A percentile compares a stretch with the other conserved stretches of the same genome.
phyloP scores from a whole-genome alignment of 2,797 vertebrate species.

The Parauchenoglanis punctatus region DNA sequence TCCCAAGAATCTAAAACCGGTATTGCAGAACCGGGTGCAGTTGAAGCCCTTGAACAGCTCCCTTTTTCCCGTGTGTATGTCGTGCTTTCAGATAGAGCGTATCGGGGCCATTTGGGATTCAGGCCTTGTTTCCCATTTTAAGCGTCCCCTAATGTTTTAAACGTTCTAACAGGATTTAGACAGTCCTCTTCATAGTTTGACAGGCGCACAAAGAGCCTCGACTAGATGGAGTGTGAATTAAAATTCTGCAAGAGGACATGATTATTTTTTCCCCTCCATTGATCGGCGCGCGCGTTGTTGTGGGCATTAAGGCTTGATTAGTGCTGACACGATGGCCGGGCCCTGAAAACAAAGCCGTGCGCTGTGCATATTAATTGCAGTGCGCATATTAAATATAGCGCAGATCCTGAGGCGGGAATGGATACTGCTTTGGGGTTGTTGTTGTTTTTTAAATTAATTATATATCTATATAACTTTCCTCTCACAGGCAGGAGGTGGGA shows the following conservation, averaged over 20 bases:
- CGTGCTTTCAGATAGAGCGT: background rate
- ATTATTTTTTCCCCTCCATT: conserved; percentile 67
- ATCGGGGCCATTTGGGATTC: conserved; percentile 19
- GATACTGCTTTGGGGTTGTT: conserved; percentile 61
- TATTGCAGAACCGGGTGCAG: background rate
- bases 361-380: conserved; percentile 66
- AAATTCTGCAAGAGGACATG: conserved; percentile 63
- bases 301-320: conserved; percentile 83
- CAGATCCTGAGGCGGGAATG: conserved; percentile 74
- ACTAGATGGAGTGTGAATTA: conserved; percentile 65
- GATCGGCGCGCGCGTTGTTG: conserved; percentile 77
- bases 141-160: conserved; percentile 36
- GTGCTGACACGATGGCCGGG: conserved; percentile 73
- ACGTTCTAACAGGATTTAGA: conserved; percentile 24
- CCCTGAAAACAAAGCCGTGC: conserved; percentile 73
- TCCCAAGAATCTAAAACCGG: background rate
- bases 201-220: conserved; percentile 29
- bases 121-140: background rate
- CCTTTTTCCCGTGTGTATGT: background rate
- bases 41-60: background rate
- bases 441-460: background rate
- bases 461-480: conserved; percentile 12
- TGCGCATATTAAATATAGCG: conserved; percentile 76
- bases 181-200: conserved; percentile 37
- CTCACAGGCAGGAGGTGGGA: conserved; percentile 68